Percentiles rank a stretch among this genome's conserved stretches.
Evolutionary conservation across 2,888 invertebrate species (phyloP).

Genomic region (Andrena trimmerana): DNA sequence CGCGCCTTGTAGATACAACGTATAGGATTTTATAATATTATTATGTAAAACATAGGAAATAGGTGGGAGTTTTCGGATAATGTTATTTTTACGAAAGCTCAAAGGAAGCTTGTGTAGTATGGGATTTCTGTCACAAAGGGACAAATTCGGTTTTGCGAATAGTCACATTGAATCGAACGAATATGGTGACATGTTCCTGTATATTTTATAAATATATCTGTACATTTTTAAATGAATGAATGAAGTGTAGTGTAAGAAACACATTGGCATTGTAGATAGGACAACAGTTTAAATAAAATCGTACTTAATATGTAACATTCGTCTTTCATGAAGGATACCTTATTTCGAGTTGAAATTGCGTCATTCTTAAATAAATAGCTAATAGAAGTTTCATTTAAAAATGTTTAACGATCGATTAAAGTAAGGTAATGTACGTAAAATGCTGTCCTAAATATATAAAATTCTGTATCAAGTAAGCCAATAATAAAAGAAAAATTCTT

Average conservation of each 20-base stretch:
- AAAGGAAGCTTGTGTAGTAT: slow-evolving; percentile 26
- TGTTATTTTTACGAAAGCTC: slow-evolving; percentile 51
- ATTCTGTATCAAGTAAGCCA: slow-evolving; percentile 14
- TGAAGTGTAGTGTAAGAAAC: slow-evolving; percentile 44
- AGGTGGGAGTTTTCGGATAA: slow-evolving; percentile 25
- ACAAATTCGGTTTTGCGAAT: slow-evolving; percentile 35
- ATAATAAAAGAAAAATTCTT: slow-evolving; percentile 21
- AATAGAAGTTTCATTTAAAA: no score
- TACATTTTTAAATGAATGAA: slow-evolving; percentile 55
- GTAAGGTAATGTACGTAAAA: slow-evolving; percentile 7
- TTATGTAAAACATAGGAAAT: slow-evolving; percentile 27
- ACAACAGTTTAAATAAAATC: slow-evolving; percentile 47
- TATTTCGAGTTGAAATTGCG: no score
- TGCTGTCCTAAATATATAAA: slow-evolving; percentile 15
- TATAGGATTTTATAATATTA: slow-evolving; percentile 53
- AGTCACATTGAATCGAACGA: slow-evolving; percentile 29
- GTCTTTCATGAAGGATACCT: slow-evolving; percentile 25
- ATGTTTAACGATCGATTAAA: neutral
- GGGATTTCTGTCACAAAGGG: slow-evolving; percentile 47
- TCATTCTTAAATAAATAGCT: no score
- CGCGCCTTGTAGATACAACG: slow-evolving; percentile 59
- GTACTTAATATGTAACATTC: slow-evolving; percentile 31
- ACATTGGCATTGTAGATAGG: slow-evolving; percentile 54
- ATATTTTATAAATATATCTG: slow-evolving; percentile 59
- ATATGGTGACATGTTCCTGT: slow-evolving; percentile 62